Evolutionary conservation across 2,113 vertebrate genomes (phyloP).

Genomic region (Channa argus): DNA sequence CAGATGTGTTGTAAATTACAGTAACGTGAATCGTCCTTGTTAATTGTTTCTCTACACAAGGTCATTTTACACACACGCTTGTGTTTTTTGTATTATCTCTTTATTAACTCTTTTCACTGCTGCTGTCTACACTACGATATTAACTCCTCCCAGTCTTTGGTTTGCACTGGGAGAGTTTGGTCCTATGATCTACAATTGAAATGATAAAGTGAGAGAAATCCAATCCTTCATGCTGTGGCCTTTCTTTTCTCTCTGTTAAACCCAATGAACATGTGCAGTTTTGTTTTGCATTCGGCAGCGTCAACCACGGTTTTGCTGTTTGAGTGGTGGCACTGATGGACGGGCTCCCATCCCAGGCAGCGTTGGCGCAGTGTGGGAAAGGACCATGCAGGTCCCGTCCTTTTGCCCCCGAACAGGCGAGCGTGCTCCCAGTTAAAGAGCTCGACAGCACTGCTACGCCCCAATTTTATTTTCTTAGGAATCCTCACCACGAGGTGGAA

Average conservation of each 20-base stretch:
- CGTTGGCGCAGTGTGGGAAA: conserved; percentile 65
- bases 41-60: background rate
- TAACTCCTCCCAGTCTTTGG: conserved; percentile 25
- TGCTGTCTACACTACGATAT: conserved; percentile 20
- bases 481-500: background rate
- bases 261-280: conserved; percentile 22
- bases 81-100: conserved; percentile 50
- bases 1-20: conserved; percentile 14
- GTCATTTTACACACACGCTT: conserved; percentile 32
- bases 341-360: conserved; percentile 33
- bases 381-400: conserved; percentile 26
- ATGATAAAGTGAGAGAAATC: conserved; percentile 54
- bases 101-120: conserved; percentile 45
- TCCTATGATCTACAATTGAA: conserved; percentile 27
- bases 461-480: conserved; percentile 48
- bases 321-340: conserved; percentile 13
- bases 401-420: conserved; percentile 46
- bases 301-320: background rate
- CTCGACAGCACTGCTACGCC: background rate
- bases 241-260: conserved; percentile 14
- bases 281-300: conserved; percentile 15
- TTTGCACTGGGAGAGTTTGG: conserved; percentile 20
- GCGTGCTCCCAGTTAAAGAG: conserved; percentile 32
- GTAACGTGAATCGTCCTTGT: conserved; percentile 5
- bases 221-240: conserved; percentile 19